A percentile compares a stretch with the other conserved stretches of the same genome.
These are phyloP conservation scores for Origma solitaria DNA, from an alignment of 2,113 vertebrate species.

Conservation along the genomic window DNA sequence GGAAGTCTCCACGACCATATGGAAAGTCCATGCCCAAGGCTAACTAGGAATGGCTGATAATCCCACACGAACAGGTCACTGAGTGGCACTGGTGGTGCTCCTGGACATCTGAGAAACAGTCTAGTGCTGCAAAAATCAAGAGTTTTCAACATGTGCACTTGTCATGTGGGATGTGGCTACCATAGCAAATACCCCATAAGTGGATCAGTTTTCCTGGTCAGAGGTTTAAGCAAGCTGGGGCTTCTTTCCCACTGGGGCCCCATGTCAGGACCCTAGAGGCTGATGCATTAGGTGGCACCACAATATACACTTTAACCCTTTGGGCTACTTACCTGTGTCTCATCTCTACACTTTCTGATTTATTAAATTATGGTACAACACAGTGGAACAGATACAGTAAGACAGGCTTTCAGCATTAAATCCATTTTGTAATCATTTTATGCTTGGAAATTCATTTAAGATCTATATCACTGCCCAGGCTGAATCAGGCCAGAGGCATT, in stretches of 20 bases:
- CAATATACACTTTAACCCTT: not conserved
- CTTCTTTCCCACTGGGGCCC: not conserved
- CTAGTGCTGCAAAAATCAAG: not conserved
- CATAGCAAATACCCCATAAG: not conserved
- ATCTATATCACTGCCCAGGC: fast-evolving
- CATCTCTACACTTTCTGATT: not conserved
- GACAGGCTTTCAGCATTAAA: not conserved
- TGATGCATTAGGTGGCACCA: not conserved
- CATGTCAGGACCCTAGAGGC: fast-evolving
- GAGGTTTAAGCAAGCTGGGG: not conserved
- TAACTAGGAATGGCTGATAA: not conserved
- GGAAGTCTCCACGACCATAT: not conserved
- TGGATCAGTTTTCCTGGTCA: not conserved
- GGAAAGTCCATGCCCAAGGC: not conserved
- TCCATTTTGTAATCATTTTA: not conserved
- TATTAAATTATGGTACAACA: not conserved
- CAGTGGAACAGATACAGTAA: not conserved
- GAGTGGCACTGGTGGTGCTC: not conserved
- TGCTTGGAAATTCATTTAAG: not conserved
- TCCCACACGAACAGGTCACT: not conserved
- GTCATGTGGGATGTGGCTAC: not conserved
- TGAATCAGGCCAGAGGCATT: not conserved
- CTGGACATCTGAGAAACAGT: not conserved
- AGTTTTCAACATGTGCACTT: not conserved
- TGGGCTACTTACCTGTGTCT: not conserved